Evolutionary conservation across 2,797 vertebrate species (phyloP), one percentile per base, ranked within the genome.

Genomic region (Hipposideros larvatus): DNA sequence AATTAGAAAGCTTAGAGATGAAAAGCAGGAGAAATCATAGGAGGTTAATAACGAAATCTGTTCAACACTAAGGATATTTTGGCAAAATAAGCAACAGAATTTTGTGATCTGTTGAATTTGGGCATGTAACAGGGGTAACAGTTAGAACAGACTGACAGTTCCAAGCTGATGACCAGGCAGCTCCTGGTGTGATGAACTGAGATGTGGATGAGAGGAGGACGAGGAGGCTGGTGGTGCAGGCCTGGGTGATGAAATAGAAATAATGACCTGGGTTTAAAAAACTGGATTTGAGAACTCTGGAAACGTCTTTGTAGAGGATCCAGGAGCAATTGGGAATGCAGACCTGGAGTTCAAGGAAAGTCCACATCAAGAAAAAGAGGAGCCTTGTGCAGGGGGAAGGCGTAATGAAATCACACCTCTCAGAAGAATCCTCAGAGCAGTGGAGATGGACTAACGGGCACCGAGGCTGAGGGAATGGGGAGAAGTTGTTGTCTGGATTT

Each of bases 141-240:
- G 19, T 57, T 37, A 24, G 11, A 84, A 34, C 43, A 70, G 65
- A 53, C 26, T 5, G n/a, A 51, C 41, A 63, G 43, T 7, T 37
- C 26, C 37, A 55, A 4, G 3, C 2, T 3, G 3, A 16, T 31
- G 24, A 19, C 0, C 5, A n/a, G 24, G 19, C 6, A 41, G 37
- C 1, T 28, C 26, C 41, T 41, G 37, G 9, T 22, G 3, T 73
- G 51, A 28, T 41, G 26, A 28, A 14, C 0, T 90, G 86, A 46
- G 41, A 51, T 59, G 11, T 4, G 4, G 31, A 9, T 71, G 0
- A 0, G 28, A 74, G 41, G 19, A 61, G 6, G 4, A 61, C 9
- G 31, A 48, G 37, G 37, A 21, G 11, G 18, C 48, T 26, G 21
- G 22, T 4, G 31, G 43, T 15, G 5, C 28, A 51, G 4, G 3